Percentiles rank a stretch among this genome's conserved stretches.
Conservation (phyloP, 2,888 invertebrate genomes). For the Thecocarcelia acutangulata region DNA sequence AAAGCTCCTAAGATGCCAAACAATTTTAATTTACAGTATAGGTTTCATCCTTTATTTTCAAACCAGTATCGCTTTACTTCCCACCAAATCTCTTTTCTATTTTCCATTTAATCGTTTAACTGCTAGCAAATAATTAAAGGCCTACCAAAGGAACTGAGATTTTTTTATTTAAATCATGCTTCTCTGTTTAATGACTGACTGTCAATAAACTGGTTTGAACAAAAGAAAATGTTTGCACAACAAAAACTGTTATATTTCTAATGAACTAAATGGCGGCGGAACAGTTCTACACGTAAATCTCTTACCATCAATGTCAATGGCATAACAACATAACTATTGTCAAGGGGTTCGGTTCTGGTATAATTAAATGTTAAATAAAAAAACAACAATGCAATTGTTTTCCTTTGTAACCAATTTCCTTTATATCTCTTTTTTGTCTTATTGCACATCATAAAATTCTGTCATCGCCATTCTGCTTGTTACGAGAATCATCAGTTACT, state of each 20-base stretch:
- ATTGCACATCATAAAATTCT: conserved; percentile 14
- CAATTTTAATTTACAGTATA: too few relatives aligned
- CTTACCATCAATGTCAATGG: conserved; percentile 32
- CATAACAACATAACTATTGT: background rate
- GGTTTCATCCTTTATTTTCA: too few relatives aligned
- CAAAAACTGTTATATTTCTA: background rate
- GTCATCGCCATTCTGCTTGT: conserved; percentile 9
- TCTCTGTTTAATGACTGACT: background rate
- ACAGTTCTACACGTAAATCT: conserved; percentile 32
- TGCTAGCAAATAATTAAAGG: too few relatives aligned
- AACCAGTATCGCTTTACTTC: too few relatives aligned
- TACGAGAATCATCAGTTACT: too few relatives aligned
- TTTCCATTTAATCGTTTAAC: too few relatives aligned
- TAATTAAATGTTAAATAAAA: conserved; percentile 17
- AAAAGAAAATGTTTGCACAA: background rate
- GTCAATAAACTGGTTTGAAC: conserved; percentile 19
- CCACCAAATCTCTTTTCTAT: too few relatives aligned
- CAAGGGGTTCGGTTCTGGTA: background rate
- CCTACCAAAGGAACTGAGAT: too few relatives aligned
- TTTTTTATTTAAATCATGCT: too few relatives aligned
- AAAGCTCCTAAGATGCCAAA: too few relatives aligned
- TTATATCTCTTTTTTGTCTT: background rate
- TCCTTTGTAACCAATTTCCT: background rate
- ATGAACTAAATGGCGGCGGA: background rate
- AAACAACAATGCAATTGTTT: conserved; percentile 17